Percentiles rank a stretch among this genome's conserved stretches.
These are phyloP conservation scores for Dasyurus viverrinus DNA, from an alignment of 2,113 vertebrate species.

Conservation along the genomic window DNA sequence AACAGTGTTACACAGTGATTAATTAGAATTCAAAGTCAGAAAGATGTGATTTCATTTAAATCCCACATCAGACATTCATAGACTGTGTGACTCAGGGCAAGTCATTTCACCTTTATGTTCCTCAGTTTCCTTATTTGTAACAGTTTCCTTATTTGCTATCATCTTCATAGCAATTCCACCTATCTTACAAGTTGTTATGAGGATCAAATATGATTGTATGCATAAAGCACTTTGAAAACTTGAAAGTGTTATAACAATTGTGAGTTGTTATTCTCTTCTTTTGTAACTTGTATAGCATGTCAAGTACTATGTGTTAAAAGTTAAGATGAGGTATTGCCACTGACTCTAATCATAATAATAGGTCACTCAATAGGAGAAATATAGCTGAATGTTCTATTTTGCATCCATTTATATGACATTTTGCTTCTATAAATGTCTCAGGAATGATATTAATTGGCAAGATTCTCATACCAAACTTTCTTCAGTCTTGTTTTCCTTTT, in stretches of 20 bases:
- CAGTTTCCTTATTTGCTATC: neutral
- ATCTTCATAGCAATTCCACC: neutral
- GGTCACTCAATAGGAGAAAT: neutral
- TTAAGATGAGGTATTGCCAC: neutral
- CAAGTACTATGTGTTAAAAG: neutral
- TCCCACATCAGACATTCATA: neutral
- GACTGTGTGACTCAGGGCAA: neutral
- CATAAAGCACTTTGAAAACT: neutral
- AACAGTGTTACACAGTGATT: neutral
- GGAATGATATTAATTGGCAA: neutral
- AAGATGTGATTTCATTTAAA: neutral
- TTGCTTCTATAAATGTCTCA: neutral
- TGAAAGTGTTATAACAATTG: neutral
- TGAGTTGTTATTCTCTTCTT: neutral
- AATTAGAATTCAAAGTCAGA: neutral
- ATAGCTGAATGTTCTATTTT: neutral
- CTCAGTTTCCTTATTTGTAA: neutral
- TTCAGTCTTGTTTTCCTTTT: neutral
- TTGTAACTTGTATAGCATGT: neutral
- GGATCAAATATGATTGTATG: neutral
- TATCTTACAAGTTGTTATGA: neutral
- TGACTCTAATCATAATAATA: neutral
- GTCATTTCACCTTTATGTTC: neutral
- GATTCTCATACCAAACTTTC: neutral
- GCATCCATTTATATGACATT: neutral